Base-by-base conservation (phyloP, 2,797 vertebrate species). In the Macrochelys suwanniensis region DNA sequence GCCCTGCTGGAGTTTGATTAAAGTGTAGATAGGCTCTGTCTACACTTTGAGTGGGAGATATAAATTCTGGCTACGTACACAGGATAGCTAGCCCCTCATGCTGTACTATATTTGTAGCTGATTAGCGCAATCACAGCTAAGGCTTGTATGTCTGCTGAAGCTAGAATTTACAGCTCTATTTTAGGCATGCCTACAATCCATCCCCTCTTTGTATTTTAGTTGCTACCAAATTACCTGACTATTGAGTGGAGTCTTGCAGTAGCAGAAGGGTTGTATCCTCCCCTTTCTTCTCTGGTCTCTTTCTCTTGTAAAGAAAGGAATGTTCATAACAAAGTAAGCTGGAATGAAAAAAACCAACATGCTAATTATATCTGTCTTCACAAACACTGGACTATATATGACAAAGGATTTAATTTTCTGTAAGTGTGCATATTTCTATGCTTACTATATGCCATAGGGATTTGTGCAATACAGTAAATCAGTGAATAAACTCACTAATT, bases 241-340 rank as follows among this genome's bases (percentile, higher is more conserved):
- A 54, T 89, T 95, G 42, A 89, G 76, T 45, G 1, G 19, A 42
- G 2, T 4, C 23, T 7, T 76, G 90, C 59, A 86, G 78, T 53
- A 37, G 65, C 16, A 80, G 37, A 11, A 74, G 53, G n/a, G 57
- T 37, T 10, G n/a, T 19, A 5, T 19, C 6, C 19, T 82, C 56
- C 89, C 88, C 96, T 90, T 98, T 95, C 79, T 95, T 26, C 3
- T 97, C 94, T 3, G 92, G 15, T 9, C 85, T 61, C 4, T 57
- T 88, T 50, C 81, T 83, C 94, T 97, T 98, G 93, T 96, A 94
- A 77, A 85, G 85, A 82, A 97, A 97, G 1, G 93, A 96, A 37
- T 54, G 95, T n/a, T 93, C 84, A 83, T 56, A 94, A 93, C 94
- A 96, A 89, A 93, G 93, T 61, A 74, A 59, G 23, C 98, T 98